Percentiles rank a stretch among this genome's conserved stretches.
These are phyloP conservation scores for Helicolenus hilgendorfi DNA, from an alignment of 2,797 vertebrate genomes.

Conservation along the genomic window DNA sequence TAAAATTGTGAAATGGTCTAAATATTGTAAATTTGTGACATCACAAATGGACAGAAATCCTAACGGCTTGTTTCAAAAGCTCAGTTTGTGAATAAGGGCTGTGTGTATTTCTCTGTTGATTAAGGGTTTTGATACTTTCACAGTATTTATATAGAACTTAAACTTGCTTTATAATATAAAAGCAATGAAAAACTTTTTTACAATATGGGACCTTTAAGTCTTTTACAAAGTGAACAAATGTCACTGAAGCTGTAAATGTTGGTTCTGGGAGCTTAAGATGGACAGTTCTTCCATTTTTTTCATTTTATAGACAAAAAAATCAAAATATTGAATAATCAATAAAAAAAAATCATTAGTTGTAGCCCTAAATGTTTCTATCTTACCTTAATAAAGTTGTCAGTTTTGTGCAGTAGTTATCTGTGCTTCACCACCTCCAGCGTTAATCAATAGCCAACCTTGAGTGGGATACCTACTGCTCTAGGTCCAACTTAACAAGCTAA, in stretches of 20 bases:
- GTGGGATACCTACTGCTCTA: not conserved
- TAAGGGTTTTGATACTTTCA: too few relatives aligned
- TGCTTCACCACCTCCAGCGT: not conserved
- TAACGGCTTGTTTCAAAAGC: too few relatives aligned
- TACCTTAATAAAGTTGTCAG: not conserved
- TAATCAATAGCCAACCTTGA: slow-evolving; percentile 4
- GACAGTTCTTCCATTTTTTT: not conserved
- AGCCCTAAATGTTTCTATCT: not conserved
- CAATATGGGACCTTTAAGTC: not conserved
- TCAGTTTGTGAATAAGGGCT: too few relatives aligned
- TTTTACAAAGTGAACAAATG: not conserved
- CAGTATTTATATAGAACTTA: too few relatives aligned
- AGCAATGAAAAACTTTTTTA: too few relatives aligned
- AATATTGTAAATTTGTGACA: too few relatives aligned
- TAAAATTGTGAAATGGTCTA: too few relatives aligned
- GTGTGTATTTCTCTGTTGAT: too few relatives aligned
- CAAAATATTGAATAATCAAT: not conserved
- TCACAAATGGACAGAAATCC: too few relatives aligned
- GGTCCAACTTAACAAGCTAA: slow-evolving; percentile 40
- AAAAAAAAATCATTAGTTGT: not conserved
- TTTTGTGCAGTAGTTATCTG: not conserved
- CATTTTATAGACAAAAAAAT: too few relatives aligned
- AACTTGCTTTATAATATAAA: too few relatives aligned
- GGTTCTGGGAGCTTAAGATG: not conserved
- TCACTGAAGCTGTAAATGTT: not conserved